Conservation (phyloP, 2,888 invertebrate species). For the Eremobia ochroleuca region DNA sequence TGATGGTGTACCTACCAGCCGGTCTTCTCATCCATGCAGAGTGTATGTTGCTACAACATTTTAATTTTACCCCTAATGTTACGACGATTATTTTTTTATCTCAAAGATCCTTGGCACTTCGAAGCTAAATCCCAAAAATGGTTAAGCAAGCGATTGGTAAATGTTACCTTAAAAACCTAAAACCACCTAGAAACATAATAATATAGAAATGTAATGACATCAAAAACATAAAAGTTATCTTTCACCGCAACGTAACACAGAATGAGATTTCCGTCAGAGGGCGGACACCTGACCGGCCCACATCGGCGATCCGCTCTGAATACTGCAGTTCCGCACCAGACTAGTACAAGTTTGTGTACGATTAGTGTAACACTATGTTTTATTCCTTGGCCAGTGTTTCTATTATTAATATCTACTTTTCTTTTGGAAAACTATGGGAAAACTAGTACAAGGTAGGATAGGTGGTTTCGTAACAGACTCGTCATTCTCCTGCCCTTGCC, state of each 20-base stretch:
- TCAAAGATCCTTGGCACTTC: neutral
- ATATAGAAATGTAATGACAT: neutral
- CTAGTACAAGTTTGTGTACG: conserved; percentile 38
- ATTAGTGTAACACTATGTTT: conserved; percentile 49
- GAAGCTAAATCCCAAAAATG: neutral
- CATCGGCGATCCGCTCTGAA: conserved; percentile 77
- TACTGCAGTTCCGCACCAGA: conserved; percentile 67
- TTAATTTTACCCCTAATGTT: neutral
- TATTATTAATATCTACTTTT: conserved; percentile 13
- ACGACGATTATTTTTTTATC: neutral
- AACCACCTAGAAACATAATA: neutral
- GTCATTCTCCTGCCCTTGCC: neutral
- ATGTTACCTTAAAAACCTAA: neutral
- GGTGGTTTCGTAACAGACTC: neutral
- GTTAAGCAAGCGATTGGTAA: neutral
- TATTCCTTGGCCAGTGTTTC: conserved; percentile 17
- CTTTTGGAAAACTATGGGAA: conserved; percentile 11
- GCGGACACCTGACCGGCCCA: conserved; percentile 65
- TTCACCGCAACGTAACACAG: conserved; percentile 11
- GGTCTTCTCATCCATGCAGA: too few species aligned
- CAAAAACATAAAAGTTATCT: conserved; percentile 19
- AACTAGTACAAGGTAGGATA: neutral
- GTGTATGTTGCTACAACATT: neutral
- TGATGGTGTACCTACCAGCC: neutral
- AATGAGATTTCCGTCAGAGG: conserved; percentile 46